Evolutionary conservation across 2,797 vertebrate species (phyloP), one percentile per base, ranked within the genome.

Genomic region (Falco novaeseelandiae): DNA sequence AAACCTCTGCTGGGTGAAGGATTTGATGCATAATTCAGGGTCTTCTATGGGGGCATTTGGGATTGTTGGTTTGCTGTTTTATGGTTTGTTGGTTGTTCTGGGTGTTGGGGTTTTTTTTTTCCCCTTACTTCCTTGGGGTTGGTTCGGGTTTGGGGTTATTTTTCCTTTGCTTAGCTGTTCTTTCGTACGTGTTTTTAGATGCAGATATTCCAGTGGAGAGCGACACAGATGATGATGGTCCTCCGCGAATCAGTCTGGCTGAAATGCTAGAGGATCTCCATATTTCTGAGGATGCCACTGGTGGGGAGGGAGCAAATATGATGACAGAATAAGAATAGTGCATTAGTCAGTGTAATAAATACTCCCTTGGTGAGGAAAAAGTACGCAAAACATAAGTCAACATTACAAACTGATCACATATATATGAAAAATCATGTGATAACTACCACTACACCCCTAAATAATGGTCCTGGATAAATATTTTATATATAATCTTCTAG

Each of bases 221-320:
- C 16, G 99, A 99, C 96, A 99, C 99, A 0, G 99, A 99, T 76
- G 99, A 99, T 36, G 99, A 99, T 22, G 99, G 98, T 25, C 98
- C 99, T 6, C 99, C 99, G 9, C 90, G 98, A 40, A 98, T 99
- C 97, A 99, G 99, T 59, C 98, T 99, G 97, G 97, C 98, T 42
- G 99, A 99, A 96, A 99, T 99, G 99, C 97, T 99, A 92, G 99
- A 99, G 93, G 99, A 99, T 97, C 98, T 99, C 81, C 99, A 98
- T 83, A 99, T 99, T 80, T 98, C 98, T 9, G 70, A 97, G 5
- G 99, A 99, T 30, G 99, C 99, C 86, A 99, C 99, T 8, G 99
- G 99, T 69, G 99, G 96, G 90, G 99, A 99, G 57, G 99, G 99
- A 36, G 98, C 99, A 4, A 98, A 98, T 79, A 99, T 99, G 99